These are phyloP conservation scores for Columba livia DNA, from an alignment of 2,113 vertebrate genomes.

Conservation along the genomic window DNA sequence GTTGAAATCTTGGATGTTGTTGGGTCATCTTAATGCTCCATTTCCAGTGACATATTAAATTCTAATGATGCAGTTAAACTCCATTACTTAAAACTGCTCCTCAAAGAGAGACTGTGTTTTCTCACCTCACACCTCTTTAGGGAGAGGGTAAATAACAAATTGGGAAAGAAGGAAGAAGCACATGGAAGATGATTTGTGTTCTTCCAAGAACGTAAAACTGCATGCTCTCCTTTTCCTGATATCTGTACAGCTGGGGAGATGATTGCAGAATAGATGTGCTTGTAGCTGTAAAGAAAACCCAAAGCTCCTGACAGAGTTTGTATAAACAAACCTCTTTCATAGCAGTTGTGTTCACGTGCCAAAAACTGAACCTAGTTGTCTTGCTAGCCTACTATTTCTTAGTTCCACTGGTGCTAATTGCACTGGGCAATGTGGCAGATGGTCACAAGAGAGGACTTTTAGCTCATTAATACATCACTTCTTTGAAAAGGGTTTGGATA, in stretches of 20 bases:
- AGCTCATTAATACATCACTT: background rate
- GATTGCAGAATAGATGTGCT: background rate
- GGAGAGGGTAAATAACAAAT: background rate
- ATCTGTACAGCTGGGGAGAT: background rate
- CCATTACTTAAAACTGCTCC: background rate
- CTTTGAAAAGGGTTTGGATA: background rate
- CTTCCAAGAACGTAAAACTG: background rate
- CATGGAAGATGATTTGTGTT: background rate
- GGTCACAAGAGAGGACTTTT: background rate
- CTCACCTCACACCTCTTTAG: background rate
- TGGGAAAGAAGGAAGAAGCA: background rate
- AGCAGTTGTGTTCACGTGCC: background rate
- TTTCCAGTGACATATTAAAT: background rate
- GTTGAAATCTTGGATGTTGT: background rate
- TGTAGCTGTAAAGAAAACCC: background rate
- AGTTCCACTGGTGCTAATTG: background rate
- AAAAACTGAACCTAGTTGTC: background rate
- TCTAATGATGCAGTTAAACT: background rate
- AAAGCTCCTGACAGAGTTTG: background rate
- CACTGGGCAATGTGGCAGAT: background rate
- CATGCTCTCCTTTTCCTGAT: background rate
- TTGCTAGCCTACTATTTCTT: background rate
- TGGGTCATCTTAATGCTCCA: background rate
- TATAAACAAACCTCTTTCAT: background rate
- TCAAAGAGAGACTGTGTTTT: background rate